Base-by-base conservation (phyloP, 2,797 vertebrate species). In the Triplophysa yarkandensis region DNA sequence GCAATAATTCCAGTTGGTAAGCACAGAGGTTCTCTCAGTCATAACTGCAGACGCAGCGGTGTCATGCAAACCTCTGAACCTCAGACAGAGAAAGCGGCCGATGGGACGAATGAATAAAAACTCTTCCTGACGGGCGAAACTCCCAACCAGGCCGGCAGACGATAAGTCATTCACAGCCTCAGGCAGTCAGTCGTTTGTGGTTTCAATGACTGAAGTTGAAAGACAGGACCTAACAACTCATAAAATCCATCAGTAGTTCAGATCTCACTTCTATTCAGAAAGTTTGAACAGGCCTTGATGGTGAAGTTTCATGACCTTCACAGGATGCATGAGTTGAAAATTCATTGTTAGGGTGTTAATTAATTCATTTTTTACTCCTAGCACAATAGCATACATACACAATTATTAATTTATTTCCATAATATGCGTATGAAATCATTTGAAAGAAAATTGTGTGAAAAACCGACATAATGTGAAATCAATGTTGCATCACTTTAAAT, bases 181-280 rank as follows among this genome's bases (percentile, higher is more conserved):
- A 19, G 71, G 71, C 64, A 27, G 14, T 8, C 50, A 43, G 14
- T 68, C 57, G 32, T 72, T 71, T 68, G 43, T 77, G 41, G 17
- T 72, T 48, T 74, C 19, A 36, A 48, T 71, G 62, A 71, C 71
- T 68, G 71, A 74, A 77, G 55, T 48, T 64, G 39, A 74, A 43
- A 25, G 71, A 67, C 71, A 39, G 39, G 19, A 69, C 62, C 57
- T 69, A 57, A 74, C 44, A 65, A 62, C 65, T 77, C 23, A 52
- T 67, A 28, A 58, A 73, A 74, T 58, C 52, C 52, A 66, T 74
- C 52, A 58, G 71, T 46, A 66, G 28, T 48, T 74, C 28, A 34
- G 28, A 58, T 63, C 41, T 19, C 62, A 57, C 41, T 58, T 66
- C 62, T 66, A 58, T 43, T 6, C 41, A 6, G 25, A 43, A 74